Evolutionary conservation across 2,888 invertebrate species (phyloP).

Genomic region (Habrosyne pyritoides): DNA sequence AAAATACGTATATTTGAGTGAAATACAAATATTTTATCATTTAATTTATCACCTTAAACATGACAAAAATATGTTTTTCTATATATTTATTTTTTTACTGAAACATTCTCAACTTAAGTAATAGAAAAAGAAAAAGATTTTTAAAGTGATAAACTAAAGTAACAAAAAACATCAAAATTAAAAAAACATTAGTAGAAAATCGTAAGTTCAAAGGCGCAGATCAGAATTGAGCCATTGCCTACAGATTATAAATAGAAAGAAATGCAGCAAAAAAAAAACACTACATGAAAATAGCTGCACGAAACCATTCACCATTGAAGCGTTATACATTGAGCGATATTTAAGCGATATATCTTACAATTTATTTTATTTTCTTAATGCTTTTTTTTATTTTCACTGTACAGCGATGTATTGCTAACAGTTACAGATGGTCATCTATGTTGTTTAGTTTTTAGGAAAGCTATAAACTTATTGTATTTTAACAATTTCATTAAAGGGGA

Average conservation of each 20-base stretch:
- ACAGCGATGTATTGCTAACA: not conserved
- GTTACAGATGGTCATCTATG: not conserved
- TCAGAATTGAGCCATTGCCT: conserved; percentile 23
- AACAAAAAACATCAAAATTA: conserved; percentile 31
- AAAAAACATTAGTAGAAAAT: conserved; percentile 49
- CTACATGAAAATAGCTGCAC: conserved; percentile 31
- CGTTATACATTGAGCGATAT: conserved; percentile 53
- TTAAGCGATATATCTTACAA: conserved; percentile 22
- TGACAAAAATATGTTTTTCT: conserved; percentile 25
- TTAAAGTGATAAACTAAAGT: conserved; percentile 20
- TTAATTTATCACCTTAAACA: conserved; percentile 17
- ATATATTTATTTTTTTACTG: not conserved
- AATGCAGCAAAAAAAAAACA: conserved; percentile 8
- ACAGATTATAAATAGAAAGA: conserved; percentile 23
- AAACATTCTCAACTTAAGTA: not conserved
- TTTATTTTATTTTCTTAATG: not conserved
- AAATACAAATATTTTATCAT: conserved; percentile 12
- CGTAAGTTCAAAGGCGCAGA: conserved; percentile 30
- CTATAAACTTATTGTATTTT: too few relatives aligned
- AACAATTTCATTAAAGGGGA: too few relatives aligned
- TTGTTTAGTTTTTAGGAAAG: not conserved
- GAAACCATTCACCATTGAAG: conserved; percentile 67
- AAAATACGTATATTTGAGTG: conserved; percentile 9
- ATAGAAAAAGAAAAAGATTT: too few relatives aligned
- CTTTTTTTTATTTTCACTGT: not conserved